Conservation (phyloP, 92 coral and sea anemone species). For the Blastomussa wellsi region DNA sequence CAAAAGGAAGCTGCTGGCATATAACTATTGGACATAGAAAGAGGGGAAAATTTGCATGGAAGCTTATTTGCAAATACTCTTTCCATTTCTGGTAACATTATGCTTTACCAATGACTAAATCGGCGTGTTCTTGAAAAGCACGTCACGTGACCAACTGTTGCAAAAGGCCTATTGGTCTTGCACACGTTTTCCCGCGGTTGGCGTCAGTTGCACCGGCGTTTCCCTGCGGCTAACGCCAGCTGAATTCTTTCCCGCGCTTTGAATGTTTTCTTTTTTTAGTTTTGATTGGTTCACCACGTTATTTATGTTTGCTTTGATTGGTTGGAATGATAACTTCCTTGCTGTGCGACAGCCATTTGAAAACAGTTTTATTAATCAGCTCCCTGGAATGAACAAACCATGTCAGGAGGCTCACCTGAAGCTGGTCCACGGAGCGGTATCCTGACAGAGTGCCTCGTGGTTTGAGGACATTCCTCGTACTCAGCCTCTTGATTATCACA, state of each 20-base stretch:
- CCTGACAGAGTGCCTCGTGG: slow-evolving; percentile 84
- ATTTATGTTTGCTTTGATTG: neutral
- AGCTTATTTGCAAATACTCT: too few species aligned
- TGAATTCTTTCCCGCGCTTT: neutral
- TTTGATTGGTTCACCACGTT: neutral
- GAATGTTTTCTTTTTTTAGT: neutral
- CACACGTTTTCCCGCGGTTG: neutral
- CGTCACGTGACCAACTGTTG: too few species aligned
- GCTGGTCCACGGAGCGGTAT: slow-evolving; percentile 73
- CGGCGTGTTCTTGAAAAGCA: too few species aligned
- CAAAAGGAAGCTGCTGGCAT: too few species aligned
- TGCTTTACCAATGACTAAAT: too few species aligned
- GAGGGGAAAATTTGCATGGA: too few species aligned
- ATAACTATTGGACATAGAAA: too few species aligned
- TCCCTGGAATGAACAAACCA: neutral
- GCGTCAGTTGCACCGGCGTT: neutral
- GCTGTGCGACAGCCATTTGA: neutral
- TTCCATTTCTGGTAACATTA: too few species aligned
- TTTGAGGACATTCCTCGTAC: slow-evolving; percentile 83
- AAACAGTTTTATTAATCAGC: too few species aligned
- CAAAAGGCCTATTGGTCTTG: too few species aligned
- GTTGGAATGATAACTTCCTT: neutral
- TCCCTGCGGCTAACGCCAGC: neutral
- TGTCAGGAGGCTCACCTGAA: slow-evolving; percentile 20
- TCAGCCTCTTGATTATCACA: slow-evolving; percentile 92